Percentiles rank a stretch among this genome's conserved stretches.
These are phyloP conservation scores for Mechanitis messenoides DNA, from an alignment of 2,888 invertebrate genomes.

Conservation along the genomic window DNA sequence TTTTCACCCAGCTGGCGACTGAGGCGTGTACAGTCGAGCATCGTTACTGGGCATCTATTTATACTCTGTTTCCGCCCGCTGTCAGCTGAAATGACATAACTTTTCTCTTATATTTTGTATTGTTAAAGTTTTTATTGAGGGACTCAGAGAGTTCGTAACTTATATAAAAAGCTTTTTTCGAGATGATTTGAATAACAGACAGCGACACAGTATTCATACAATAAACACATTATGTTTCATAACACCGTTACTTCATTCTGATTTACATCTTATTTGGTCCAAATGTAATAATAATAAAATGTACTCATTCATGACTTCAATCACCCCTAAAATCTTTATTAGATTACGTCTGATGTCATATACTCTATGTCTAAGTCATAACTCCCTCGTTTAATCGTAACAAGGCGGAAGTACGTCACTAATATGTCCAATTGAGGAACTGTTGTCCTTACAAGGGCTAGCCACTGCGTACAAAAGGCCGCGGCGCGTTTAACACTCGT, in stretches of 20 bases:
- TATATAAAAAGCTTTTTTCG: too few species aligned
- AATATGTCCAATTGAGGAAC: conserved; percentile 28
- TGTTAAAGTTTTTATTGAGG: neutral
- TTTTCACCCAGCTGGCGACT: neutral
- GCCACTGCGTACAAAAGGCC: conserved; percentile 29
- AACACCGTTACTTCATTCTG: too few species aligned
- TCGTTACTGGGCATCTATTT: conserved; percentile 1
- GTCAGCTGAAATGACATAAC: neutral
- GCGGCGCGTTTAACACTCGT: conserved; percentile 15
- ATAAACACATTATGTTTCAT: too few species aligned
- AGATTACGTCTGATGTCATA: neutral
- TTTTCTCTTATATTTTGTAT: neutral
- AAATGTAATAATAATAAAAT: too few species aligned
- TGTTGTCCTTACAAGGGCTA: conserved; percentile 27
- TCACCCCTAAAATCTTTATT: neutral
- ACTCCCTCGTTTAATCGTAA: conserved; percentile 18
- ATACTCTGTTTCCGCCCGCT: too few species aligned
- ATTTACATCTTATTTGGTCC: too few species aligned
- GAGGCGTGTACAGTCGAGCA: conserved; percentile 15
- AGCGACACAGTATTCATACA: too few species aligned
- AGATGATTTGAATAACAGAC: too few species aligned
- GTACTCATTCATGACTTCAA: too few species aligned
- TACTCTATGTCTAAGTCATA: conserved; percentile 13
- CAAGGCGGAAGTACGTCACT: conserved; percentile 20
- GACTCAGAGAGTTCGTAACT: too few species aligned